Conservation (phyloP, 2,113 vertebrate species). For the Potamarius usumacintae region DNA sequence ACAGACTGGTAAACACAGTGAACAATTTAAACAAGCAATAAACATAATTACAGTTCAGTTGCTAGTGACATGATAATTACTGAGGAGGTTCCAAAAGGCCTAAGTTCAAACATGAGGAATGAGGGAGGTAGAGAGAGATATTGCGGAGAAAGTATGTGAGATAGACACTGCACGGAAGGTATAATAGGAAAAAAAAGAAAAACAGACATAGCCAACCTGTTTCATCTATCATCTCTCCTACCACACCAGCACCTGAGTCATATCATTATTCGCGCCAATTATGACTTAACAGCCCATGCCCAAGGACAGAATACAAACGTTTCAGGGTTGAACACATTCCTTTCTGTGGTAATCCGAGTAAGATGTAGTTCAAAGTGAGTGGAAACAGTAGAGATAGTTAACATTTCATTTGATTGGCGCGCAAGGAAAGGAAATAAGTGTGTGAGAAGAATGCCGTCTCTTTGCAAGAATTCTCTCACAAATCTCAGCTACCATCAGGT, state of each 20-base stretch:
- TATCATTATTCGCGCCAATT: conserved; percentile 5
- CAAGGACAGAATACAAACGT: conserved; percentile 30
- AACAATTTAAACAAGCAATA: conserved; percentile 48
- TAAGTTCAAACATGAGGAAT: conserved; percentile 28
- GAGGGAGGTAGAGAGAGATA: neutral
- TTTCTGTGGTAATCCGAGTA: conserved; percentile 29
- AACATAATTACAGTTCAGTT: conserved; percentile 50
- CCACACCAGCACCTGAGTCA: conserved; percentile 34
- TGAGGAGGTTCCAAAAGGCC: conserved; percentile 39
- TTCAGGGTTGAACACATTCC: conserved; percentile 31
- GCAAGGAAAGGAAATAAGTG: neutral
- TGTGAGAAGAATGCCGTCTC: neutral
- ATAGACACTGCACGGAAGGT: neutral
- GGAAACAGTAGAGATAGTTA: conserved; percentile 17
- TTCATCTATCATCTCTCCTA: conserved; percentile 15
- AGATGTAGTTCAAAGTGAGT: conserved; percentile 27
- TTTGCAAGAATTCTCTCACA: conserved; percentile 4
- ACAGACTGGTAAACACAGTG: conserved; percentile 43
- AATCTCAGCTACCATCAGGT: conserved; percentile 15
- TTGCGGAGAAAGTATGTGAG: neutral
- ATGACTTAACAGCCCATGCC: conserved; percentile 30
- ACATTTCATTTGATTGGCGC: conserved; percentile 9
- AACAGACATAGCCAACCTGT: neutral
- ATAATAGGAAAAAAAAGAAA: neutral
- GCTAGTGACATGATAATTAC: conserved; percentile 52